Conservation (phyloP, 2,888 invertebrate species). For the Ennomos fuscantarius region DNA sequence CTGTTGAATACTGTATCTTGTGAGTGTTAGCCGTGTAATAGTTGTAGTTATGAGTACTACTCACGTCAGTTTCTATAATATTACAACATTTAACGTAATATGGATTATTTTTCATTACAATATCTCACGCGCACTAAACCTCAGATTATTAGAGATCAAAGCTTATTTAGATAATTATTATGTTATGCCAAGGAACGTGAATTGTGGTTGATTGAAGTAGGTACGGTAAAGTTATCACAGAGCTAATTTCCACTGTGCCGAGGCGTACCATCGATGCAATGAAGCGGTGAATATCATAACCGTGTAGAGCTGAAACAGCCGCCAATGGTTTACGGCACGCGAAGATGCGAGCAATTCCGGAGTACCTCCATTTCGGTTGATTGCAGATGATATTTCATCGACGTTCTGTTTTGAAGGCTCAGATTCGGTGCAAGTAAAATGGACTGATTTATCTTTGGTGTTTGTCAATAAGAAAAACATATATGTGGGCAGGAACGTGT, state of each 20-base stretch:
- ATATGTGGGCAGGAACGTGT: too few species aligned
- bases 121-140: too few species aligned
- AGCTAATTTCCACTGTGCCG: slow-evolving; percentile 21
- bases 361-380: slow-evolving; percentile 66
- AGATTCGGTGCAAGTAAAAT: slow-evolving; percentile 10
- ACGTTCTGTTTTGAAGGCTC: slow-evolving; percentile 27
- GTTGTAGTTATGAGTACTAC: too few species aligned
- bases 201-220: background rate
- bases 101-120: too few species aligned
- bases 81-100: too few species aligned
- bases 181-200: background rate
- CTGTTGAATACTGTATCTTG: too few species aligned
- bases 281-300: slow-evolving; percentile 60
- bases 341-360: slow-evolving; percentile 61
- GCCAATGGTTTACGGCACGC: slow-evolving; percentile 72
- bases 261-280: slow-evolving; percentile 54
- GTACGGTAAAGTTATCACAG: slow-evolving; percentile 3
- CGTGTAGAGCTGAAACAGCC: slow-evolving; percentile 24
- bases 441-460: background rate
- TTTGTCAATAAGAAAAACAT: too few species aligned
- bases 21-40: too few species aligned
- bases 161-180: too few species aligned
- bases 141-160: too few species aligned
- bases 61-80: too few species aligned
- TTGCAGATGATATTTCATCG: slow-evolving; percentile 72